Evolutionary conservation across 2,797 vertebrate species (phyloP), one percentile per base, ranked within the genome.

Genomic region (Dendrocincla tyrannina): DNA sequence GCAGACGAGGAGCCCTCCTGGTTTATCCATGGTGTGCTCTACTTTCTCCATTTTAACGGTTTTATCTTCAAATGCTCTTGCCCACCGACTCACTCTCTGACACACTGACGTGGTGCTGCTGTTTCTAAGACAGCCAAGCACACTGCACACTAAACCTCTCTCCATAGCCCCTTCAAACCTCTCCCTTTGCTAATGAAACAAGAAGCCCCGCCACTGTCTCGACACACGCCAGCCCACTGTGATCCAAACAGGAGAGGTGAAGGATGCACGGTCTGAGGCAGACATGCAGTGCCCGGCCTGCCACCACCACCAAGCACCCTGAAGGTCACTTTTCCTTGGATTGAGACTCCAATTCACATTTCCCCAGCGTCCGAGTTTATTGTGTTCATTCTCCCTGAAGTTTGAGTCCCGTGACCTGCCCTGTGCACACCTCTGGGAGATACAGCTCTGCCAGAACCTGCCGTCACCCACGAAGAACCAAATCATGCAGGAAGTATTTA

Each of bases 241-340:
- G 39, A 76, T 37, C 52, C 56, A 64, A 47, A 60, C 0, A 0
- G 59, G 19, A 86, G 39, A 83, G 84, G 0, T 1, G 1, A 30
- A 77, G 1, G 25, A 80, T 7, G 19, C 25, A 23, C 80, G 55
- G 10, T 39, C 46, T 52, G 59, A 67, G 79, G 19, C 12, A 42
- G 58, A 35, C 35, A 33, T 13, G 5, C 32, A 42, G 32, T 5
- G 12, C 80, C 39, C 70, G 59, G 55, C 9, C 39, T 76, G 66
- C 44, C 88, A 93, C 41, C 41, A 53, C 39, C 39, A 58, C 46
- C 50, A 70, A 79, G 53, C 23, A 75, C 46, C 32, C 70, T 33
- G 32, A 79, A 93, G 60, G 64, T 55, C 41, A 18, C 42, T 73
- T 52, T 73, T 60, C 42, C n/a, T 2, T 77, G 49, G 63, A 62